A percentile compares a stretch with the other conserved stretches of the same genome.
Evolutionary conservation across 2,113 vertebrate genomes (phyloP).

Genomic region (Nycticebus coucang): DNA sequence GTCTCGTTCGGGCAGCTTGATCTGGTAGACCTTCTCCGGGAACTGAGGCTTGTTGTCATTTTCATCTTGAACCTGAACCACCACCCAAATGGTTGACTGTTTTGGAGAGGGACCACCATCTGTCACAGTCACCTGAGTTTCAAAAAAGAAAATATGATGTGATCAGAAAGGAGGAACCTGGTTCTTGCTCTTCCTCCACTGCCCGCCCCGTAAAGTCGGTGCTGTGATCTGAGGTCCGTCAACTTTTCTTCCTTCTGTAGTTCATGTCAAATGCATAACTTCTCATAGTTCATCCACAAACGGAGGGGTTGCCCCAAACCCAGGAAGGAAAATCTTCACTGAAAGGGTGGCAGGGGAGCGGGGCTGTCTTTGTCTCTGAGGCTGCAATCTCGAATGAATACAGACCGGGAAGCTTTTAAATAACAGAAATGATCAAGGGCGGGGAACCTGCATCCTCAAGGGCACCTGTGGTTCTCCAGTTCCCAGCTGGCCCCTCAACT

Average conservation of each 20-base stretch:
- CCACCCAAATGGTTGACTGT: conserved; percentile 94
- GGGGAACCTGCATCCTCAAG: too few relatives aligned
- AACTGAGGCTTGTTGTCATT: conserved; percentile 98
- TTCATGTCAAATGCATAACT: background rate
- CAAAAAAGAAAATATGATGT: conserved; percentile 46
- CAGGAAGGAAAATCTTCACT: background rate
- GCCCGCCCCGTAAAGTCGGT: background rate
- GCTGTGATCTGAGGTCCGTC: background rate
- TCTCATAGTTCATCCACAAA: background rate
- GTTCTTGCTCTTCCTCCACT: background rate
- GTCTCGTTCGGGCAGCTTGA: conserved; percentile 94
- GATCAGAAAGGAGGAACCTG: background rate
- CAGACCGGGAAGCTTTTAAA: background rate
- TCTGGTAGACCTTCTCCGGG: conserved; percentile 96
- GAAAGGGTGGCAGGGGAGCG: background rate
- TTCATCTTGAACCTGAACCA: conserved; percentile 95
- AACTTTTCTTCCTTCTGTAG: background rate
- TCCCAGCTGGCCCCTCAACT: too few relatives aligned
- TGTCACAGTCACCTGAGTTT: conserved; percentile 91
- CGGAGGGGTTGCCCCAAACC: background rate
- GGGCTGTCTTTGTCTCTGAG: background rate
- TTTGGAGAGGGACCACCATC: conserved; percentile 91
- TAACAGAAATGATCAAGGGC: background rate
- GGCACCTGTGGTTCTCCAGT: too few relatives aligned
- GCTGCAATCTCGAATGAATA: background rate